A percentile compares a stretch with the other conserved stretches of the same genome.
Conservation (phyloP, 2,888 invertebrate species). For the Cephonodes hylas region DNA sequence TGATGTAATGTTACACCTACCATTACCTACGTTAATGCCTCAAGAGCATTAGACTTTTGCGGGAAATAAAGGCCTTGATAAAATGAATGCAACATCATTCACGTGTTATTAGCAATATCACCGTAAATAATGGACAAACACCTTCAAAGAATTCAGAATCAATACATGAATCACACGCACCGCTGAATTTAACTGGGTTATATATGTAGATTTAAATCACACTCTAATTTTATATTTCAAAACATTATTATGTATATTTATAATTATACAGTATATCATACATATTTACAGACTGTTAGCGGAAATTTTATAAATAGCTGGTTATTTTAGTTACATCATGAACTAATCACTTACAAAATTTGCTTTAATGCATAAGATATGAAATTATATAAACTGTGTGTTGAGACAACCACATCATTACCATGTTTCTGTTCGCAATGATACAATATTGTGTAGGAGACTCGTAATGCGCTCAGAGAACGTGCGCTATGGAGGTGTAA, state of each 20-base stretch:
- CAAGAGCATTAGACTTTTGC: constrained; percentile 8
- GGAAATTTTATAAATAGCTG: background rate
- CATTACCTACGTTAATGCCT: background rate
- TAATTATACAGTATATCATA: background rate
- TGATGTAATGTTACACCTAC: background rate
- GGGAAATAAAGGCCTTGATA: constrained; percentile 25
- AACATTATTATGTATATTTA: background rate
- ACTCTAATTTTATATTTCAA: background rate
- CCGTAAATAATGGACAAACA: constrained; percentile 23
- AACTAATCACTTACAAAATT: background rate
- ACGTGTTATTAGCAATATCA: constrained; percentile 24
- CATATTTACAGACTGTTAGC: background rate
- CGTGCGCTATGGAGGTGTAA: background rate
- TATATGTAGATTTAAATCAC: background rate
- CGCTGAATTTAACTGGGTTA: constrained; percentile 7
- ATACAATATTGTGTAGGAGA: background rate
- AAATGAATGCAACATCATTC: constrained; percentile 24
- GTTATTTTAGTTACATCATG: background rate
- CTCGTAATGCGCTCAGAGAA: background rate
- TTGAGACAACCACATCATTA: background rate
- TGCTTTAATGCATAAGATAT: background rate
- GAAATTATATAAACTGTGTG: background rate
- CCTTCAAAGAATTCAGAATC: constrained; percentile 33
- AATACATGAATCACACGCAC: constrained; percentile 20
- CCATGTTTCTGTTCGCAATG: background rate